These are phyloP conservation scores for Trachythela sp. DNA, from an alignment of 64 coral and sea anemone genomes.

Conservation along the genomic window DNA sequence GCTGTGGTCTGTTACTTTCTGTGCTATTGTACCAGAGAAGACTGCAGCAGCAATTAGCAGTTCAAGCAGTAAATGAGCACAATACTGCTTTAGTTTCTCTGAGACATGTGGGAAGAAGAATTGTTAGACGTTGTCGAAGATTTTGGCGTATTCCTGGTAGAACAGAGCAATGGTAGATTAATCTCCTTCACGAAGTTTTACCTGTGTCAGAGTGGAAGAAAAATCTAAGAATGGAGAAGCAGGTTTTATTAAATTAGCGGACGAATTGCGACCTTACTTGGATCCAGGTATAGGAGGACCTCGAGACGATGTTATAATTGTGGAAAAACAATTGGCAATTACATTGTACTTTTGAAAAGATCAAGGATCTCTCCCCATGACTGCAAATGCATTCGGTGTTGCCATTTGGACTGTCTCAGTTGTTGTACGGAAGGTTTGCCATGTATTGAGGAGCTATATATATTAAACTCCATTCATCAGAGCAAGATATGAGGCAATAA, in stretches of 20 bases:
- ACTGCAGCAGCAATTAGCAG: too few species aligned
- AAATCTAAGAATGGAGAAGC: slow-evolving; percentile 18
- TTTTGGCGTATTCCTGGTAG: slow-evolving; percentile 15
- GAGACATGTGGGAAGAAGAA: background rate
- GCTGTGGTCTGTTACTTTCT: too few species aligned
- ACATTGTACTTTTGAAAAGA: slow-evolving; percentile 52
- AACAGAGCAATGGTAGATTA: slow-evolving; percentile 33
- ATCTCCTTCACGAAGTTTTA: slow-evolving; percentile 23
- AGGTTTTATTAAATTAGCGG: slow-evolving; percentile 34
- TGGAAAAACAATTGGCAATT: slow-evolving; percentile 50
- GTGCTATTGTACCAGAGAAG: too few species aligned
- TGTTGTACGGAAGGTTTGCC: slow-evolving; percentile 34
- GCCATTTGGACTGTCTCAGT: slow-evolving; percentile 37
- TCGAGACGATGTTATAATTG: slow-evolving; percentile 28
- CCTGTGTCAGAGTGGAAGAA: slow-evolving; percentile 40
- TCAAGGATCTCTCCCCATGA: slow-evolving; percentile 58
- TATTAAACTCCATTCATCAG: slow-evolving; percentile 29
- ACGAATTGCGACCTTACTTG: slow-evolving; percentile 16
- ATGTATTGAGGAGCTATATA: slow-evolving; percentile 26
- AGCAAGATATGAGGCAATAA: slow-evolving; percentile 29
- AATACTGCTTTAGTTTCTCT: background rate
- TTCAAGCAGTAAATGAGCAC: too few species aligned
- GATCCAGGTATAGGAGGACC: background rate
- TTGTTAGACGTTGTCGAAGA: slow-evolving; percentile 16
- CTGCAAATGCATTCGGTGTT: slow-evolving; percentile 44